Percentiles rank a stretch among this genome's conserved stretches.
Conservation (phyloP, 2,888 invertebrate genomes). For the Perdita meconis region DNA sequence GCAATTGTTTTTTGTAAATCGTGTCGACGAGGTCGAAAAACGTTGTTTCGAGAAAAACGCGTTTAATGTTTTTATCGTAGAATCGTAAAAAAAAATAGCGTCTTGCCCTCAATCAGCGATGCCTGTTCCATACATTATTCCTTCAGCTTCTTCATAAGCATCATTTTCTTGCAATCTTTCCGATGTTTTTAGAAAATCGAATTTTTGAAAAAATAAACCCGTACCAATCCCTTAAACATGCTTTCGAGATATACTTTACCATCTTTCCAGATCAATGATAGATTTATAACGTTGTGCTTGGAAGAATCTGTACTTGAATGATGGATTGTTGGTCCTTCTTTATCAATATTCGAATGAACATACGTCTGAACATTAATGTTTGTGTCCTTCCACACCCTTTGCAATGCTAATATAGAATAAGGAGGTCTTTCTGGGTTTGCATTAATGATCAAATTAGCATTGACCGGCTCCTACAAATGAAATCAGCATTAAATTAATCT, state of each 20-base stretch:
- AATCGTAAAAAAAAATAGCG: too few relatives aligned
- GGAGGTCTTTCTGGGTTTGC: conserved; percentile 88
- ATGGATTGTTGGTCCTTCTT: conserved; percentile 49
- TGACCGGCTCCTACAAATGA: conserved; percentile 73
- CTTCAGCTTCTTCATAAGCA: too few relatives aligned
- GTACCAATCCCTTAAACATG: too few relatives aligned
- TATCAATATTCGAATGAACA: conserved; percentile 62
- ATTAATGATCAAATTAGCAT: conserved; percentile 88
- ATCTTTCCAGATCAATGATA: conserved; percentile 91
- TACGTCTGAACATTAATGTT: conserved; percentile 84
- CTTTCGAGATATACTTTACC: conserved; percentile 86
- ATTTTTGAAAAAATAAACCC: too few relatives aligned
- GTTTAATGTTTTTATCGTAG: too few relatives aligned
- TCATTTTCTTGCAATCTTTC: too few relatives aligned
- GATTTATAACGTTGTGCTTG: conserved; percentile 82
- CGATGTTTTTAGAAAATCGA: too few relatives aligned
- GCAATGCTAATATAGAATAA: conserved; percentile 88
- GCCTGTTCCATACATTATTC: too few relatives aligned
- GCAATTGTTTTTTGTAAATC: too few relatives aligned
- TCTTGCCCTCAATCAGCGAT: too few relatives aligned
- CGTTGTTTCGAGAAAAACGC: too few relatives aligned
- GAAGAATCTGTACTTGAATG: conserved; percentile 63
- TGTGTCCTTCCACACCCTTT: conserved; percentile 85
- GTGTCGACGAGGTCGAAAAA: too few relatives aligned
- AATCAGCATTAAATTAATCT: neutral